These are phyloP conservation scores for Drosophila seguyi DNA, from an alignment of 1,140 invertebrate species.

Conservation along the genomic window DNA sequence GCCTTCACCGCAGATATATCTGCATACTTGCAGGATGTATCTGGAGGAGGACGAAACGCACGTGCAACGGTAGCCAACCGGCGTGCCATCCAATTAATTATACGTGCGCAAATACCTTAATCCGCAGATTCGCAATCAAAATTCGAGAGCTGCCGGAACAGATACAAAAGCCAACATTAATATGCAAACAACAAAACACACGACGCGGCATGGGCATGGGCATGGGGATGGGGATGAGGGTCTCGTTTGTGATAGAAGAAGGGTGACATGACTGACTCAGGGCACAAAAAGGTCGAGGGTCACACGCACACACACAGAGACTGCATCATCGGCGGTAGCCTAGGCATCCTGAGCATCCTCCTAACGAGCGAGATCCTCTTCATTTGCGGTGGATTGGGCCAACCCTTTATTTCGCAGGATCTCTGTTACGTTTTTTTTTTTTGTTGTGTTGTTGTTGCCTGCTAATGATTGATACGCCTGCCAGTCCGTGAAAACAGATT, in stretches of 20 bases:
- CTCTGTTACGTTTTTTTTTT: background rate
- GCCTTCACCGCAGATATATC: background rate
- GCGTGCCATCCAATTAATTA: constrained; percentile 79
- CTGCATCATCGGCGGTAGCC: constrained; percentile 1
- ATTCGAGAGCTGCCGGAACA: constrained; percentile 70
- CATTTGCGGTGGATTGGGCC: constrained; percentile 55
- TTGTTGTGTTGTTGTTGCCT: constrained; percentile 8
- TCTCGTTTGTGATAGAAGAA: constrained; percentile 36
- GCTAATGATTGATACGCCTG: constrained; percentile 51
- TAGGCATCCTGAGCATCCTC: constrained; percentile 31
- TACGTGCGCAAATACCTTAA: constrained; percentile 84
- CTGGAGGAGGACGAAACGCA: background rate
- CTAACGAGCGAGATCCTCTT: constrained; percentile 51
- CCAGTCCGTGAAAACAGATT: constrained; percentile 41
- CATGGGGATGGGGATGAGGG: background rate
- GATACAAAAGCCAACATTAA: constrained; percentile 72
- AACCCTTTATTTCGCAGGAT: constrained; percentile 22
- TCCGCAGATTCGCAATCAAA: constrained; percentile 82
- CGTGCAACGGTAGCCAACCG: constrained; percentile 55
- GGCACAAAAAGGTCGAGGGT: constrained; percentile 42
- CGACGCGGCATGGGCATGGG: background rate
- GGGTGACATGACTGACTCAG: constrained; percentile 9
- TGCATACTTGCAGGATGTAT: constrained; percentile 3
- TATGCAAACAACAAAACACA: constrained; percentile 73
- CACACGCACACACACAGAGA: constrained; percentile 34